Conservation (phyloP, 2,797 vertebrate genomes). For the Phoeniculus purpureus region DNA sequence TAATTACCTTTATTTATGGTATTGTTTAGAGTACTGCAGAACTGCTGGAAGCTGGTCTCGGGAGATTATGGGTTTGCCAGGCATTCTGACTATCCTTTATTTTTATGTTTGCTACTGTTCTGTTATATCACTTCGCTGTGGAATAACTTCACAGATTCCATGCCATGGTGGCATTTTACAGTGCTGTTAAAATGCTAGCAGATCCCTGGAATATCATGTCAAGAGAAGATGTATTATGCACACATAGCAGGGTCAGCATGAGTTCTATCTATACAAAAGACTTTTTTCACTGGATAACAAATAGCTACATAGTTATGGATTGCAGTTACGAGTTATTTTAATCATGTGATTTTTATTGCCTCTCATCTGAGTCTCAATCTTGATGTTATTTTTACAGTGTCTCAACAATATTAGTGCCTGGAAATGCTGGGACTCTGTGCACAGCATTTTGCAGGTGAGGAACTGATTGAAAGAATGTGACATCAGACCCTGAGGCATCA, state of each 20-base stretch:
- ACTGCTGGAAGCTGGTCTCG: background rate
- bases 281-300: background rate
- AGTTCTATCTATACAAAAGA: background rate
- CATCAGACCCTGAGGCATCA: background rate
- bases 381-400: background rate
- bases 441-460: background rate
- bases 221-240: background rate
- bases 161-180: background rate
- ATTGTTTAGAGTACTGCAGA: background rate
- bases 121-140: background rate
- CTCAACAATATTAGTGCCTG: background rate
- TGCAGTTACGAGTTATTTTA: background rate
- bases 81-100: background rate
- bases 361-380: background rate
- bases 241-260: background rate
- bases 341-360: background rate
- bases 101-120: background rate
- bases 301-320: background rate
- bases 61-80: background rate
- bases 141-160: background rate
- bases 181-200: background rate
- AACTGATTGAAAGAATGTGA: background rate
- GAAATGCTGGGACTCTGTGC: background rate
- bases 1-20: slow-evolving; percentile 37
- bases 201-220: background rate